phyloP scores from a whole-genome alignment of 2,113 vertebrate genomes.

The Sylvietta virens region DNA sequence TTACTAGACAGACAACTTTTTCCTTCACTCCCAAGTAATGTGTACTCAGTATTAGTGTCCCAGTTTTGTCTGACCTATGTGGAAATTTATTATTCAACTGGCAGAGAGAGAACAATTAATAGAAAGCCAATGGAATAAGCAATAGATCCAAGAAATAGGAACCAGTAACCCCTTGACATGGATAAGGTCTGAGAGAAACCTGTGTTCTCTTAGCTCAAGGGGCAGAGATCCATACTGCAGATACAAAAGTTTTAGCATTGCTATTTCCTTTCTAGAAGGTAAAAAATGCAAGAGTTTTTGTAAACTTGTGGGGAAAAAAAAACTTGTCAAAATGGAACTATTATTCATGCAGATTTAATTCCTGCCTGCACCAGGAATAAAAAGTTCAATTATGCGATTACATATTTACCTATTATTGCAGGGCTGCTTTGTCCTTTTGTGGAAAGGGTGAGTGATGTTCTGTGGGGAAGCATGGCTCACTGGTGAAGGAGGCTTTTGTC shows the following conservation, averaged over 20 bases:
- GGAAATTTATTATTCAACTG: neutral
- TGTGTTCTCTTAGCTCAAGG: neutral
- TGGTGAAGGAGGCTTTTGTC: neutral
- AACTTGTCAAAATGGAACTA: neutral
- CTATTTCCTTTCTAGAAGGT: neutral
- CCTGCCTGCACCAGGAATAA: neutral
- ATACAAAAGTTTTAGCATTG: neutral
- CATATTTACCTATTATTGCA: neutral
- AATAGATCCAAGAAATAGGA: neutral
- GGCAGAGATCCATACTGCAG: neutral
- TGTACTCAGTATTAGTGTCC: neutral
- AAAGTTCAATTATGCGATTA: neutral
- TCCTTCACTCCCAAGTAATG: neutral
- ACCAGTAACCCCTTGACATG: neutral
- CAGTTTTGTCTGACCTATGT: neutral
- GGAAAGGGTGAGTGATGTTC: neutral
- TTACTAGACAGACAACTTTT: neutral
- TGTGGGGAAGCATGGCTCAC: neutral
- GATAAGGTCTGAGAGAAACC: neutral
- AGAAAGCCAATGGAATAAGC: neutral
- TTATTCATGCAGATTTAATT: neutral
- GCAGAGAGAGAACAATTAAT: neutral
- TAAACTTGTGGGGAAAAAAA: neutral
- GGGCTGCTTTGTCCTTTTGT: neutral
- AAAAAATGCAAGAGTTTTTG: fast-evolving